phyloP scores from a whole-genome alignment of 2,797 vertebrate species.

The Poeciliopsis infans region DNA sequence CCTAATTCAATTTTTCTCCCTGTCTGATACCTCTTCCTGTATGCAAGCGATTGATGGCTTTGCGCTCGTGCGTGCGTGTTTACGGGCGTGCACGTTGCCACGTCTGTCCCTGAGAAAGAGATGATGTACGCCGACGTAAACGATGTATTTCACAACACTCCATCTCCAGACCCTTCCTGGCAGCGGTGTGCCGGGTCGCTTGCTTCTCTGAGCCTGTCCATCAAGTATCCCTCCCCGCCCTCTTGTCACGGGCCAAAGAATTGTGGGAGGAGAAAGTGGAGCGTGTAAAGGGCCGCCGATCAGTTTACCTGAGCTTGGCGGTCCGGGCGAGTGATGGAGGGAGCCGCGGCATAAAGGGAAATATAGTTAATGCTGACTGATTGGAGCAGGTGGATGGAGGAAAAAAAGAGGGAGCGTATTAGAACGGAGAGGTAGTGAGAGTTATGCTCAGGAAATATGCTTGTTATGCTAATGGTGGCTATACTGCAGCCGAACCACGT shows the following conservation, averaged over 20 bases:
- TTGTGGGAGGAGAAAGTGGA: conserved; percentile 45
- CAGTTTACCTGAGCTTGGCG: conserved; percentile 73
- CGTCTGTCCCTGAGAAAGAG: conserved; percentile 68
- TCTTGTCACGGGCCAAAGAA: conserved; percentile 60
- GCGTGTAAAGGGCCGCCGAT: conserved; percentile 54
- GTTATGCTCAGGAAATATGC: conserved; percentile 63
- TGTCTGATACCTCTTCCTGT: conserved; percentile 74
- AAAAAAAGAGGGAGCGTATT: conserved; percentile 27
- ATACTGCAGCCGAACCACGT: conserved; percentile 32
- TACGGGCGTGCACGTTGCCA: conserved; percentile 44
- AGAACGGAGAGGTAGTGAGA: conserved; percentile 52
- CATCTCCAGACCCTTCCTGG: conserved; percentile 68
- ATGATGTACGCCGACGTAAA: conserved; percentile 77
- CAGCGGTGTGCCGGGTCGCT: conserved; percentile 57
- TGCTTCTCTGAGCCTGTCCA: conserved; percentile 64
- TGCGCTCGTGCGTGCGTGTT: conserved; percentile 50
- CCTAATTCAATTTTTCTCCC: conserved; percentile 77
- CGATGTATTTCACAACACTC: conserved; percentile 70
- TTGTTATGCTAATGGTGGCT: conserved; percentile 72
- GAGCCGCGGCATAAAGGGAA: conserved; percentile 65
- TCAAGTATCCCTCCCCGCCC: conserved; percentile 41
- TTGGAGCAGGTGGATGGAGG: conserved; percentile 53
- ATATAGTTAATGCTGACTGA: conserved; percentile 76
- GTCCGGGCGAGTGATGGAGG: conserved; percentile 63
- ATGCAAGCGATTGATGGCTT: conserved; percentile 73